Percentiles rank a stretch among this genome's conserved stretches.
phyloP scores from a whole-genome alignment of 37 sponge, comb jelly and placozoan genomes.

The Chondrilla cf. caribensis region DNA sequence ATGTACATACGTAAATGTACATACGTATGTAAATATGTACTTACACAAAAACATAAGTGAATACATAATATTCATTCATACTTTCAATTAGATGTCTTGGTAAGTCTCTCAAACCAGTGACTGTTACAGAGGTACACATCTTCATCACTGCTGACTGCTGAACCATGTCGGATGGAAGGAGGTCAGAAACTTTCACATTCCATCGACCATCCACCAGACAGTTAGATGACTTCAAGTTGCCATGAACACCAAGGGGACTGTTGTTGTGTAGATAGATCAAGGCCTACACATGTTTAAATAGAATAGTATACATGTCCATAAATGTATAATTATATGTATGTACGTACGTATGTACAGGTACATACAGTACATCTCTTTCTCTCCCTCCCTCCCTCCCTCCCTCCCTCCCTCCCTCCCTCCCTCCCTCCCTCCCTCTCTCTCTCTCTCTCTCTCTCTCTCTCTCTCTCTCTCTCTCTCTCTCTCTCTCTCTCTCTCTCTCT shows the following conservation, averaged over 20 bases:
- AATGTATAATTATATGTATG: neutral
- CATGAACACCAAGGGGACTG: slow-evolving; percentile 21
- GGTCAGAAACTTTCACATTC: slow-evolving; percentile 42
- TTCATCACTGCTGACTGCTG: neutral
- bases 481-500: too few species aligned
- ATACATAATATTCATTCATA: neutral
- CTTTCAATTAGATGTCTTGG: neutral
- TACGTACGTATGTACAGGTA: neutral
- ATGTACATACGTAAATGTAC: neutral
- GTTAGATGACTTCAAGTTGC: slow-evolving; percentile 43
- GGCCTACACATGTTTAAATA: neutral
- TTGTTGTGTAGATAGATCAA: slow-evolving; percentile 21
- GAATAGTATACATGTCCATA: neutral
- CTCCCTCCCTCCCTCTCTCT: too few species aligned
- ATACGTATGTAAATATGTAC: neutral
- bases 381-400: too few species aligned
- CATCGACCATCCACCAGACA: slow-evolving; percentile 47
- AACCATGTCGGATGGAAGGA: slow-evolving; percentile 1
- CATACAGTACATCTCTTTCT: too few species aligned
- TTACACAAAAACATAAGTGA: too few species aligned
- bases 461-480: too few species aligned
- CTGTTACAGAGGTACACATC: too few species aligned
- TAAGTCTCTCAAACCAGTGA: neutral
- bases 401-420: too few species aligned
- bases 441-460: too few species aligned